Conservation (phyloP, 2,113 vertebrate species). For the Indicator maculatus region DNA sequence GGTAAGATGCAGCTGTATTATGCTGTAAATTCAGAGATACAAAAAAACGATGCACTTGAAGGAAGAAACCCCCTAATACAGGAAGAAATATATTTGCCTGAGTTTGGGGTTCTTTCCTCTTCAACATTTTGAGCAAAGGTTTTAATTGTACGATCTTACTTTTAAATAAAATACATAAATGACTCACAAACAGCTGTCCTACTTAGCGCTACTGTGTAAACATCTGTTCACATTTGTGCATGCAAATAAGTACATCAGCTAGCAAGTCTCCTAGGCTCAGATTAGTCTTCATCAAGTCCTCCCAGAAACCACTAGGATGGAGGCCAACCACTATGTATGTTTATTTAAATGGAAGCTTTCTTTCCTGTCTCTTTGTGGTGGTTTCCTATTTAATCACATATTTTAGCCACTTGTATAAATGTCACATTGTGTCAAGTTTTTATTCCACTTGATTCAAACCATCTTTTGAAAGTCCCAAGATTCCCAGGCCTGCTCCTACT, state of each 20-base stretch:
- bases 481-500: background rate
- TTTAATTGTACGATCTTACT: conserved; percentile 39
- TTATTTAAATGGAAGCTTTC: background rate
- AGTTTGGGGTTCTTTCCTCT: background rate
- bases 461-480: background rate
- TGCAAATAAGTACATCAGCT: conserved; percentile 63
- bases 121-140: background rate
- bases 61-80: background rate
- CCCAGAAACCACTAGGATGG: background rate
- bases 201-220: conserved; percentile 70
- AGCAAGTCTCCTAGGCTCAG: conserved; percentile 54
- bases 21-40: background rate
- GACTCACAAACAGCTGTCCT: conserved; percentile 63
- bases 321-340: background rate
- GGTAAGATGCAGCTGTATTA: background rate
- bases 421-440: background rate
- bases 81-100: background rate
- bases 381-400: background rate
- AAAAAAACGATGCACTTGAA: background rate
- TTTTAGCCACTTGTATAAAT: conserved; percentile 32
- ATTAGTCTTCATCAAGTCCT: conserved; percentile 40
- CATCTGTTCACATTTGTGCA: conserved; percentile 68
- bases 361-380: background rate
- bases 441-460: background rate
- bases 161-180: conserved; percentile 70